These are phyloP conservation scores for Dione vanillae DNA, from an alignment of 2,888 invertebrate species.

Conservation along the genomic window DNA sequence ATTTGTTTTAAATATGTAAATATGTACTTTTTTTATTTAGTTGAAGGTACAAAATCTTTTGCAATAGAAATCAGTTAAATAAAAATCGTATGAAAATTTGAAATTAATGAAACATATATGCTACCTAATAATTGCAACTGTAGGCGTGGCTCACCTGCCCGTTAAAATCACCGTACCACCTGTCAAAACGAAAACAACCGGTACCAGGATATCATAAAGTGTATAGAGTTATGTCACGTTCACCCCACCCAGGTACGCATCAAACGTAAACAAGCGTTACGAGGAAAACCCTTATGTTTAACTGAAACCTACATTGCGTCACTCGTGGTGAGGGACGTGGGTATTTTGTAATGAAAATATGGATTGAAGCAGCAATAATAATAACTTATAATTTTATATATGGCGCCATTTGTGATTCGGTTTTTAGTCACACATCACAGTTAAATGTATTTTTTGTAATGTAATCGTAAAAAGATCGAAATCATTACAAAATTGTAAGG, in stretches of 20 bases:
- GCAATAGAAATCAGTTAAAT: no score
- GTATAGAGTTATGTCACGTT: slow-evolving; percentile 7
- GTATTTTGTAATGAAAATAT: not conserved
- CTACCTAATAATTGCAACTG: no score
- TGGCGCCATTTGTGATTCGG: not conserved
- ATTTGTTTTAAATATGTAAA: no score
- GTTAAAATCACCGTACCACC: slow-evolving; percentile 15
- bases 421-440: not conserved
- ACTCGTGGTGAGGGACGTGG: not conserved
- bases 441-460: no score
- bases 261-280: slow-evolving; percentile 21
- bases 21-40: no score
- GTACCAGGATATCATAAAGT: slow-evolving; percentile 41
- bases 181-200: slow-evolving; percentile 34
- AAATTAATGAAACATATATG: no score
- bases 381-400: not conserved
- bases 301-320: slow-evolving; percentile 8
- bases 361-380: not conserved
- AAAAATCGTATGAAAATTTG: no score
- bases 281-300: slow-evolving; percentile 18
- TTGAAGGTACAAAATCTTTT: no score
- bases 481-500: no score
- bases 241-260: slow-evolving; percentile 11
- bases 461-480: no score
- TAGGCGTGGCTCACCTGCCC: not conserved